Base-by-base conservation (phyloP, 2,888 invertebrate species). In the Gisinianus flammeolus region DNA sequence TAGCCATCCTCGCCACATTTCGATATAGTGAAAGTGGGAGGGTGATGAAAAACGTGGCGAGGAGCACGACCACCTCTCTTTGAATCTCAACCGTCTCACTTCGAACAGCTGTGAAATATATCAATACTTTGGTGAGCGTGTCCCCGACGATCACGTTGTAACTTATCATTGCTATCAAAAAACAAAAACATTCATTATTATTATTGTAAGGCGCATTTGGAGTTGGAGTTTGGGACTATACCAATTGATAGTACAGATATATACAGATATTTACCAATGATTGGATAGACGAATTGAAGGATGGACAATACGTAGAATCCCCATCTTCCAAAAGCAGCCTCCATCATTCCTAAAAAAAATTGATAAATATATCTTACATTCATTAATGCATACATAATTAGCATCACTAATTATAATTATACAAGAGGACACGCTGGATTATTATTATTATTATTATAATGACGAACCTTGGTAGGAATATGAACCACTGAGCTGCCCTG, bases 141-240 rank as follows among this genome's bases (percentile, higher is more conserved):
- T 95, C 94, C 26, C 94, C 94, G 35, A 94, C 94, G 26, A 94
- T 94, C 24, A 94, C 92, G 87, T 94, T 94, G 87, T 94, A 94
- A 78, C 94, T 94, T 3, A 62, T 62, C 62, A 62, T 62, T 26
- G 62, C 62, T 62, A 22, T 22, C 24, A 26, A 67, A 19, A 66
- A 64, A n/a, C 6, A 54, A 12, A 64, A 64, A 24, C 10, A 64
- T 26, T 26, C n/a, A 35, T 35, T 35, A 35, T 35, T n/a, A n/a
- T n/a, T n/a, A n/a, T n/a, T n/a, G n/a, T n/a, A n/a, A n/a, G n/a
- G n/a, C n/a, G n/a, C n/a, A n/a, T n/a, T n/a, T n/a, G n/a, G n/a
- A n/a, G n/a, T n/a, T n/a, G n/a, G n/a, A n/a, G n/a, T n/a, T n/a
- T n/a, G n/a, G n/a, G n/a, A n/a, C n/a, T n/a, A n/a, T n/a, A n/a